Base-by-base conservation (phyloP, 1,140 invertebrate species). In the Dreissena polymorpha region DNA sequence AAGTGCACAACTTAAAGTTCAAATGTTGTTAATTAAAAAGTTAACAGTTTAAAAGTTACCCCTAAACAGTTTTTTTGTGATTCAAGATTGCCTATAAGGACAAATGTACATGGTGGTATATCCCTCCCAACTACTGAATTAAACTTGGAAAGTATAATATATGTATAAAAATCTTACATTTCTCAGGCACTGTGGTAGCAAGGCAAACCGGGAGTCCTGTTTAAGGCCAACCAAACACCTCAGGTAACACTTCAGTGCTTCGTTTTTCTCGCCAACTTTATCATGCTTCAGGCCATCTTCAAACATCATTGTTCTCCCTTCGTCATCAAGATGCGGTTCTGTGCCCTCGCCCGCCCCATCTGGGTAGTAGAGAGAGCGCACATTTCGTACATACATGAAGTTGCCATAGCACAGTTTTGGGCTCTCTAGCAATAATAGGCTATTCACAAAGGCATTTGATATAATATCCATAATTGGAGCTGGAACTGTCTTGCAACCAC, bases 161-260 rank as follows among this genome's bases (percentile, higher is more conserved):
- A 63, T 63, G 23, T 63, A 63, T 63, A 63, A 10, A 5, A 2
- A 39, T 86, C 90, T 89, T 80, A 91, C 91, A 88, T 88, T 90
- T 84, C 88, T 85, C 12, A 92, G 84, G 68, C 91, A 92, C 73
- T 91, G 88, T 49, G 91, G 91, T 27, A 92, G 77, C 14, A 89
- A 78, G 6, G 87, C 77, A 81, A 92, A 92, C 27, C 78, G 80
- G 8, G 87, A 85, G 65, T 89, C 81, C 49, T 83, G 68, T 72
- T 88, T 84, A 3, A 92, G 77, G 29, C 89, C 87, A 21, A 83
- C 83, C 27, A 92, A 65, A 85, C 91, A 91, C 23, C 73, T 86
- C 25, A 91, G 69, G 81, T 91, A 92, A 81, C 89, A 90, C 81
- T 91, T 89, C 39, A 92, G 74, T 65, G 91, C 90, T 16, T 53